phyloP scores from a whole-genome alignment of 2,113 vertebrate species.

The Corydoras sp. region DNA sequence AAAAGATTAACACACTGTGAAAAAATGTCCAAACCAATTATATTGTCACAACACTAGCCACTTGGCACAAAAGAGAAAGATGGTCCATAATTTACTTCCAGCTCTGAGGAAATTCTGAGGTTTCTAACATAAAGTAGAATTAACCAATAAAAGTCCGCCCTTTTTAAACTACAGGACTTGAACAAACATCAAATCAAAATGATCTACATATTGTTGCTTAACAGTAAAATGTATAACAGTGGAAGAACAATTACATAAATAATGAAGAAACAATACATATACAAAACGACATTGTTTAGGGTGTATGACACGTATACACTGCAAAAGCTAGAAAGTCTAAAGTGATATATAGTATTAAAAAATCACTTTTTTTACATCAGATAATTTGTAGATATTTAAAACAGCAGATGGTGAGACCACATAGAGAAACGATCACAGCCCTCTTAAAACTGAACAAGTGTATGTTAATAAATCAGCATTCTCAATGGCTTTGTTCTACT shows the following conservation, averaged over 20 bases:
- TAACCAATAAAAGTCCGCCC: background rate
- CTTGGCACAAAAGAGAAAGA: constrained; percentile 11
- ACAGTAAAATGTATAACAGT: constrained; percentile 1
- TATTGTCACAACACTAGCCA: background rate
- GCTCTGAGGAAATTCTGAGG: background rate
- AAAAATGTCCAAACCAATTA: background rate
- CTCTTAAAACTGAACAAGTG: too few relatives aligned
- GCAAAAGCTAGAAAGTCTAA: background rate
- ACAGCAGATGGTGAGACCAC: background rate
- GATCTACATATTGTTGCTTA: background rate
- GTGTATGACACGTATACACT: background rate
- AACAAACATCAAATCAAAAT: constrained; percentile 1
- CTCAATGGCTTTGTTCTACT: background rate
- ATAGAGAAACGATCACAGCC: too few relatives aligned
- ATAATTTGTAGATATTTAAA: background rate
- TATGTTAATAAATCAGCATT: background rate
- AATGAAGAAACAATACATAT: background rate
- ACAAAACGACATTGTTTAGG: background rate
- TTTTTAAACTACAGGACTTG: too few relatives aligned
- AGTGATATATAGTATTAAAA: background rate
- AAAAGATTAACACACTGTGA: too few relatives aligned
- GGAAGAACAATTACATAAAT: background rate
- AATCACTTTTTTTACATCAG: background rate
- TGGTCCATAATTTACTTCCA: constrained; percentile 6
- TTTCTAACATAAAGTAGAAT: background rate